These are phyloP conservation scores for Drosophila busckii DNA, from an alignment of 1,140 invertebrate species.

Conservation along the genomic window DNA sequence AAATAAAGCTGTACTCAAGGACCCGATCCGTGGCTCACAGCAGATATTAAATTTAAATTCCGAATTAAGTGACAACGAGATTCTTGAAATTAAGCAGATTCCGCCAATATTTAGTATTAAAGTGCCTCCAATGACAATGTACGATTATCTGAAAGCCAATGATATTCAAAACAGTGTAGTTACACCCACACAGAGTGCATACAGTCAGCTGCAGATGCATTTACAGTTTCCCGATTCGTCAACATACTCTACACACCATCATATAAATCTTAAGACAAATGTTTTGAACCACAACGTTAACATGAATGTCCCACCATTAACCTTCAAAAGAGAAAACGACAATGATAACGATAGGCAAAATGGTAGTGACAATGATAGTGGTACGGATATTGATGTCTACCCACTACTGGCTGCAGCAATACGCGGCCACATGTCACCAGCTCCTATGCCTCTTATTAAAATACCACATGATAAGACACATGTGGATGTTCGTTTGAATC, in stretches of 20 bases:
- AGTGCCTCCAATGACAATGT: slow-evolving; percentile 6
- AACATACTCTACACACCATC: slow-evolving; percentile 18
- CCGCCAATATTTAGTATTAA: slow-evolving; percentile 59
- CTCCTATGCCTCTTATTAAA: slow-evolving; percentile 39
- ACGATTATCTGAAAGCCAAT: neutral
- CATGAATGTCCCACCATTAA: slow-evolving; percentile 61
- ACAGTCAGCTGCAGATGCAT: too few species aligned
- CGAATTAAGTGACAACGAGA: slow-evolving; percentile 48
- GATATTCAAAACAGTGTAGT: slow-evolving; percentile 1
- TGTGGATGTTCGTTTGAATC: slow-evolving; percentile 38
- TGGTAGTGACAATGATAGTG: too few species aligned
- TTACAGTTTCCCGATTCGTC: neutral
- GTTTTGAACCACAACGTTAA: slow-evolving; percentile 64
- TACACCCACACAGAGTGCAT: neutral
- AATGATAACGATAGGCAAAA: too few species aligned
- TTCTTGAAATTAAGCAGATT: slow-evolving; percentile 51
- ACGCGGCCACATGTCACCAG: slow-evolving; percentile 13
- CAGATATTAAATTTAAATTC: slow-evolving; percentile 30
- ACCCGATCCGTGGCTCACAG: neutral
- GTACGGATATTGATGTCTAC: too few species aligned
- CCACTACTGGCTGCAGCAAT: slow-evolving; percentile 20
- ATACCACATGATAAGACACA: slow-evolving; percentile 38
- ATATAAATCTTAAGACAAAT: slow-evolving; percentile 42
- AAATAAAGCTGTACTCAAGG: neutral
- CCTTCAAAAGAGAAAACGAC: slow-evolving; percentile 52